Evolutionary conservation across 2,797 vertebrate genomes (phyloP).

Genomic region (Lagodon rhomboides): DNA sequence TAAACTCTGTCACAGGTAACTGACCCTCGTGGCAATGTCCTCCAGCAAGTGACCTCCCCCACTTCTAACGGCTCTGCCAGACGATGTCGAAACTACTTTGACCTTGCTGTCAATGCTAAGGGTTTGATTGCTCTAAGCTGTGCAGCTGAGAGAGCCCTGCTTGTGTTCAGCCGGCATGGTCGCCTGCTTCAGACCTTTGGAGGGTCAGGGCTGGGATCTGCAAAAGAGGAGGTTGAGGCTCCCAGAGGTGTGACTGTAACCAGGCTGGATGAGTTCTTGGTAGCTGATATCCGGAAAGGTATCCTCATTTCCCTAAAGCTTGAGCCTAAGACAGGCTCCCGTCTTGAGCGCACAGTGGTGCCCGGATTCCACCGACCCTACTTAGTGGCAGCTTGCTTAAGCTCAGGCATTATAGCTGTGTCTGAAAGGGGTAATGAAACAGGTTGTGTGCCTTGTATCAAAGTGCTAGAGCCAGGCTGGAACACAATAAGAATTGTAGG

Average conservation of each 20-base stretch:
- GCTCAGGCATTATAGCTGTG: slow-evolving; percentile 83
- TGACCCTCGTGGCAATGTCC: slow-evolving; percentile 81
- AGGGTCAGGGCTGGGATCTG: slow-evolving; percentile 68
- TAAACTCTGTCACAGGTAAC: slow-evolving; percentile 75
- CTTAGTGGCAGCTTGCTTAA: slow-evolving; percentile 82
- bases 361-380: slow-evolving; percentile 88
- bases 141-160: slow-evolving; percentile 82
- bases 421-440: slow-evolving; percentile 86
- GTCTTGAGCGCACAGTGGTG: slow-evolving; percentile 84
- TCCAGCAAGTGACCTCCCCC: slow-evolving; percentile 85
- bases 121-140: slow-evolving; percentile 88
- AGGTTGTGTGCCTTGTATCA: slow-evolving; percentile 85
- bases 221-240: slow-evolving; percentile 84
- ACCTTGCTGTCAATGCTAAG: slow-evolving; percentile 86
- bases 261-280: slow-evolving; percentile 84
- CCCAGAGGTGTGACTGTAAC: slow-evolving; percentile 86
- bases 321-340: slow-evolving; percentile 80
- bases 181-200: slow-evolving; percentile 86
- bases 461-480: slow-evolving; percentile 86
- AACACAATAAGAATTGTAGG: slow-evolving; percentile 85
- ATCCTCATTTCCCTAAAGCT: slow-evolving; percentile 83
- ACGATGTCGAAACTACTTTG: slow-evolving; percentile 86
- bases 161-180: slow-evolving; percentile 86
- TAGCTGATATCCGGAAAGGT: slow-evolving; percentile 87
- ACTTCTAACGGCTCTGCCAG: slow-evolving; percentile 68